Evolutionary conservation across 2,797 vertebrate species (phyloP).

Genomic region (Galago senegalensis): DNA sequence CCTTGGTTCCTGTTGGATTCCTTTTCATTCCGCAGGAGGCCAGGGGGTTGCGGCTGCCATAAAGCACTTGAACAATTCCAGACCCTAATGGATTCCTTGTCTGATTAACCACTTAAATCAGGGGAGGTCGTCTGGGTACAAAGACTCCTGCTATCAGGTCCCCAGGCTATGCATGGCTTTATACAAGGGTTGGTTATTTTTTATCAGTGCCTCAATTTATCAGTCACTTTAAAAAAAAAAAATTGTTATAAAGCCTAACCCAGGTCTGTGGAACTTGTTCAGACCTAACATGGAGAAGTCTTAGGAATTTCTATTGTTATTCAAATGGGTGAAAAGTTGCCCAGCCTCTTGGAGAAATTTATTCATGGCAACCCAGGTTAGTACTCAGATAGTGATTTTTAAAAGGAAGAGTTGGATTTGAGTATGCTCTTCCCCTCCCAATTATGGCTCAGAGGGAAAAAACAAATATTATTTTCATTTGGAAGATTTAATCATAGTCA

Average conservation of each 20-base stretch:
- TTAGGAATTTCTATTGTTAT: constrained; percentile 21
- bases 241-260: background rate
- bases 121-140: background rate
- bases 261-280: background rate
- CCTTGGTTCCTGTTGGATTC: background rate
- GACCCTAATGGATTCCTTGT: background rate
- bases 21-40: constrained; percentile 10
- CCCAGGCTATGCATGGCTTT: background rate
- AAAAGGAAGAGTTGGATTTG: constrained; percentile 2
- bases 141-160: background rate
- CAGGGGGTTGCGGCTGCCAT: constrained; percentile 19
- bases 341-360: background rate
- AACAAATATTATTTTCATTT: constrained; percentile 30
- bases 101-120: background rate
- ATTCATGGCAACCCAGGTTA: background rate
- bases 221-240: background rate
- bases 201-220: background rate
- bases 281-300: background rate
- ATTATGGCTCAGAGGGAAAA: constrained; percentile 31
- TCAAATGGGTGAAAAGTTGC: background rate
- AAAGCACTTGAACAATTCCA: background rate
- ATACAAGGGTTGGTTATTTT: background rate
- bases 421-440: background rate
- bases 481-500: constrained; percentile 16
- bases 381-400: background rate